phyloP scores from a whole-genome alignment of 2,888 invertebrate species.

The Willowsia nigromaculata region DNA sequence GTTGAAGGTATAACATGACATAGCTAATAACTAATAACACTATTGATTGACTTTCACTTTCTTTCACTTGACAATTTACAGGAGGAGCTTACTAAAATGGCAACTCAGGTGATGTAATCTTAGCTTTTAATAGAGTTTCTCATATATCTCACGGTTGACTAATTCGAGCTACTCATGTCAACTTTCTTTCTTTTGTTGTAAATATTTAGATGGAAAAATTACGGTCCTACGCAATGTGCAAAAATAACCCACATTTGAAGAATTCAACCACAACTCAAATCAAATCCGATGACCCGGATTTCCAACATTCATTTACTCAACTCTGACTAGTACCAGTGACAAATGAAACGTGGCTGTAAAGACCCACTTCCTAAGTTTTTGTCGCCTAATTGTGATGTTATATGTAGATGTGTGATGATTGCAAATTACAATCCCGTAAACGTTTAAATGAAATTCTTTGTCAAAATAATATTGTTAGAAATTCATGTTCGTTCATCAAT shows the following conservation, averaged over 20 bases:
- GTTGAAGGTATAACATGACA: conserved; percentile 85
- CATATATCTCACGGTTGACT: too few relatives aligned
- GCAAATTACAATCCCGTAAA: background rate
- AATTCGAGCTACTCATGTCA: too few relatives aligned
- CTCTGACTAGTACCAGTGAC: conserved; percentile 76
- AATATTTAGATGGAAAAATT: conserved; percentile 95
- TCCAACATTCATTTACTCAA: conserved; percentile 72
- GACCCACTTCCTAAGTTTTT: background rate
- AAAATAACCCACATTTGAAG: conserved; percentile 93
- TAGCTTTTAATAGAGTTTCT: too few relatives aligned
- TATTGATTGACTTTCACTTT: background rate
- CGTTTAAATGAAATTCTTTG: too few relatives aligned
- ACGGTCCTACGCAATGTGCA: conserved; percentile 96
- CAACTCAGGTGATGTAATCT: too few relatives aligned
- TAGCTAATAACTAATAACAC: background rate
- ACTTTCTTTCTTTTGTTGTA: too few relatives aligned
- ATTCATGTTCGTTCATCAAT: too few relatives aligned
- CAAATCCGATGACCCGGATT: conserved; percentile 72
- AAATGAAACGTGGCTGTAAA: conserved; percentile 73
- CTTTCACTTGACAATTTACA: conserved; percentile 79
- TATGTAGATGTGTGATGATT: background rate
- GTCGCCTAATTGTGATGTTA: background rate
- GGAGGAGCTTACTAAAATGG: conserved; percentile 95
- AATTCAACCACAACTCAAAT: conserved; percentile 80
- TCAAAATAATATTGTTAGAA: too few relatives aligned